Evolutionary conservation across 2,888 invertebrate genomes (phyloP), one percentile per base, ranked within the genome.

Genomic region (Poecilobothrus nobilitatus): DNA sequence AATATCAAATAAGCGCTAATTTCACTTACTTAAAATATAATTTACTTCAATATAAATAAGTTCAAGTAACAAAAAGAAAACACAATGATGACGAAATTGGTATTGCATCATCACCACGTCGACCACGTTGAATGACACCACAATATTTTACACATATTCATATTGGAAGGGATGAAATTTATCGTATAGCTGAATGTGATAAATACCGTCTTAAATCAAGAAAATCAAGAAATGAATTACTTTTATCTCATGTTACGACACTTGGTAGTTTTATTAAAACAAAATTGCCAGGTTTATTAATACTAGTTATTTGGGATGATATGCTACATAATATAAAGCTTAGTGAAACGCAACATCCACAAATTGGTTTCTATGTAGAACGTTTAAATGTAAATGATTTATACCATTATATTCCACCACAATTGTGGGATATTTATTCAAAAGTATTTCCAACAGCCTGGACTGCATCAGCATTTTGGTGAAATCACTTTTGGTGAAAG

Each of bases 281-380:
- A 12, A 85, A 84, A 66, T 86, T 88, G 80, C 84, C 86, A 0
- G 80, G 83, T n/a, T n/a, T n/a, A 21, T 77, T 89, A 22, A 84
- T 84, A 20, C 83, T 89, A 1, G 86, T 92, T 69, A 88, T 92
- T 75, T 92, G 92, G 92, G 91, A 92, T 76, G 92, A 92, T 77
- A 91, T 92, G 90, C 79, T 92, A 68, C 80, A 91, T 1, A 87
- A 87, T 74, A 83, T 89, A 73, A 83, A 86, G 2, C 79, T 86
- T 65, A 84, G 85, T 71, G 84, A 84, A 71, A 82, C 89, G 80
- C 82, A 86, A 69, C 86, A 86, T 71, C 85, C 85, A 37, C 85
- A 86, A 63, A 82, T 91, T 20, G 88, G 89, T 0, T 82, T 83
- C 41, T 81, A 89, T 62, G 90, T 91, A 0, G 90, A 91, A 75